A percentile compares a stretch with the other conserved stretches of the same genome.
These are phyloP conservation scores for Pharmacophagus antenor DNA, from an alignment of 2,888 invertebrate genomes.

Conservation along the genomic window DNA sequence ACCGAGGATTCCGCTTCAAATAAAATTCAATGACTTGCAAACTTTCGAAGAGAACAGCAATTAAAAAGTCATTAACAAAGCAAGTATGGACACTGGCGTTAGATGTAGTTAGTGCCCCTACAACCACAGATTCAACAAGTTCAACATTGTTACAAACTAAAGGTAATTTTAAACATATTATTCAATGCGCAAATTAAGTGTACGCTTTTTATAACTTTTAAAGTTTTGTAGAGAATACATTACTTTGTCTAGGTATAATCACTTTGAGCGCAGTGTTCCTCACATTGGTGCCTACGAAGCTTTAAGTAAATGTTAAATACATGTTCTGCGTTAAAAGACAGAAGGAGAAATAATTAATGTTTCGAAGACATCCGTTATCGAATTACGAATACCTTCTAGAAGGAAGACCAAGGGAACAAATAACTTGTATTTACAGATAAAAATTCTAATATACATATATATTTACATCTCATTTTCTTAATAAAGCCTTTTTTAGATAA, in stretches of 20 bases:
- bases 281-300: no score
- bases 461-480: no score
- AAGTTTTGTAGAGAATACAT: neutral
- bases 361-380: no score
- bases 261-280: neutral
- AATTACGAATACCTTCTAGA: no score
- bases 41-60: constrained; percentile 56
- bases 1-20: constrained; percentile 21
- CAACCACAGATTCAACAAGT: constrained; percentile 25
- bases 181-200: neutral
- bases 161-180: constrained; percentile 6
- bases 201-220: neutral
- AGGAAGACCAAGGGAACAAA: no score
- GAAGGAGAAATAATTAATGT: no score
- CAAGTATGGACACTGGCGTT: constrained; percentile 44
- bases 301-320: no score
- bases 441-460: no score
- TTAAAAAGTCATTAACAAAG: constrained; percentile 69
- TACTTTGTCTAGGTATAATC: neutral
- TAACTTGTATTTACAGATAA: no score
- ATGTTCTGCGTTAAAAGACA: no score
- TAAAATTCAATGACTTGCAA: constrained; percentile 36
- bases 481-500: no score
- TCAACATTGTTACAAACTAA: constrained; percentile 4
- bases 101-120: constrained; percentile 32